Percentiles rank a stretch among this genome's conserved stretches.
These are phyloP conservation scores for Gopherus flavomarginatus DNA, from an alignment of 2,113 vertebrate species.

Conservation along the genomic window DNA sequence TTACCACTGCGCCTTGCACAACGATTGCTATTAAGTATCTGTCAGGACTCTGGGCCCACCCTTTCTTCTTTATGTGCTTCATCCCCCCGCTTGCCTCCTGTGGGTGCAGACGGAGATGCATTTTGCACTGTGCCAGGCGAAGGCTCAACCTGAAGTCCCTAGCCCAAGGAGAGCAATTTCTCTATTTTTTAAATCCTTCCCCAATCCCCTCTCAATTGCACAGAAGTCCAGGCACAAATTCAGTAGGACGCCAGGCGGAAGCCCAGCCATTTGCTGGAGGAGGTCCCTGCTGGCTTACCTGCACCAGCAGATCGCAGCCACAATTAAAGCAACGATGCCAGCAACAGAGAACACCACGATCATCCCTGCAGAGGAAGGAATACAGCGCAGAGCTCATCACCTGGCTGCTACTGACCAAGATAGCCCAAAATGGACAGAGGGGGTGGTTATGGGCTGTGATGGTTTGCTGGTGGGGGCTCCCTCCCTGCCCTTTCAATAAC, in stretches of 20 bases:
- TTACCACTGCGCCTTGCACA: neutral
- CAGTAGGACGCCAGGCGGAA: neutral
- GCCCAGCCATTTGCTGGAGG: accelerated
- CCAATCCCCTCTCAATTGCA: accelerated
- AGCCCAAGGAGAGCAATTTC: neutral
- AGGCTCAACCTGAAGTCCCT: neutral
- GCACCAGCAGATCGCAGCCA: conserved; percentile 88
- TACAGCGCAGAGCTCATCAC: neutral
- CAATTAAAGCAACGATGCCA: conserved; percentile 78
- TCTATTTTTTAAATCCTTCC: neutral
- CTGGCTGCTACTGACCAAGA: neutral
- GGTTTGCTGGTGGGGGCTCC: neutral
- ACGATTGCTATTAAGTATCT: too few species aligned
- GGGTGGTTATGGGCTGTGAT: neutral
- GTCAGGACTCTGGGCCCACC: too few species aligned
- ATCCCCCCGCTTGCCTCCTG: neutral
- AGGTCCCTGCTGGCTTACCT: conserved; percentile 77
- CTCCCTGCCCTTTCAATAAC: neutral
- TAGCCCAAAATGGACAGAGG: neutral
- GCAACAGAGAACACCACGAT: conserved; percentile 82
- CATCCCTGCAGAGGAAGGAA: conserved; percentile 79
- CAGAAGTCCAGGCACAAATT: neutral
- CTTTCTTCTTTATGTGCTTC: neutral
- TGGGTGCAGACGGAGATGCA: neutral
- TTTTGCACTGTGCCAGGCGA: neutral